A percentile compares a stretch with the other conserved stretches of the same genome.
Evolutionary conservation across 2,888 invertebrate species (phyloP).

Genomic region (Drosophila recens): DNA sequence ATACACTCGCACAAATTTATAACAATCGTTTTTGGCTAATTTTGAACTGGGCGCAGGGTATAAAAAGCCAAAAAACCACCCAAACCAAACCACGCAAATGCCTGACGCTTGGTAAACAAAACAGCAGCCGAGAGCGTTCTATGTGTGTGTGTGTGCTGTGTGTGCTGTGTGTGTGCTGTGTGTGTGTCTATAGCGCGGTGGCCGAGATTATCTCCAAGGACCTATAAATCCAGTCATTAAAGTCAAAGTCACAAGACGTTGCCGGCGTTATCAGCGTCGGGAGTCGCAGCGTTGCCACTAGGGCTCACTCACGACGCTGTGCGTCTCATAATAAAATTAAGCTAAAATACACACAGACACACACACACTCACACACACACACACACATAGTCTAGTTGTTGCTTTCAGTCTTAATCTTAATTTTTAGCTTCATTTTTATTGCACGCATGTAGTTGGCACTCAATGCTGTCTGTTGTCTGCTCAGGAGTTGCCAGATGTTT

Average conservation of each 20-base stretch:
- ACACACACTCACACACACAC: constrained; percentile 3
- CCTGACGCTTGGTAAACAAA: constrained; percentile 75
- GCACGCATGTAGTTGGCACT: constrained; percentile 57
- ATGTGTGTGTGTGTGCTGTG: constrained; percentile 11
- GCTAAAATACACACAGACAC: constrained; percentile 33
- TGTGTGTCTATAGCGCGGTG: constrained; percentile 39
- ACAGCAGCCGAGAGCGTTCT: constrained; percentile 56
- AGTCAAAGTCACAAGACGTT: constrained; percentile 85
- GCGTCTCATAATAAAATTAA: constrained; percentile 72
- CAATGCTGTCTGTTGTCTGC: constrained; percentile 48
- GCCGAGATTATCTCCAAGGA: constrained; percentile 85
- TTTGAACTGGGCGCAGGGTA: constrained; percentile 8
- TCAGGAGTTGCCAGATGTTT: constrained; percentile 59
- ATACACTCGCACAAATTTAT: neutral
- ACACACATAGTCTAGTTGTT: constrained; percentile 28
- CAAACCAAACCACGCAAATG: constrained; percentile 17
- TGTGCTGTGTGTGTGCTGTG: constrained; percentile 25
- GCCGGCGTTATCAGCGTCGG: constrained; percentile 70
- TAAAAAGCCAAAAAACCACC: constrained; percentile 24
- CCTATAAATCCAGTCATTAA: constrained; percentile 85
- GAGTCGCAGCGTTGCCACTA: constrained; percentile 29
- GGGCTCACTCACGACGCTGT: constrained; percentile 25
- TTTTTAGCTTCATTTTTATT: constrained; percentile 46
- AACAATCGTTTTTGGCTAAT: neutral
- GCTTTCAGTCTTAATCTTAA: constrained; percentile 14